Base-by-base conservation (phyloP, 2,797 vertebrate genomes). In the Balearica regulorum region DNA sequence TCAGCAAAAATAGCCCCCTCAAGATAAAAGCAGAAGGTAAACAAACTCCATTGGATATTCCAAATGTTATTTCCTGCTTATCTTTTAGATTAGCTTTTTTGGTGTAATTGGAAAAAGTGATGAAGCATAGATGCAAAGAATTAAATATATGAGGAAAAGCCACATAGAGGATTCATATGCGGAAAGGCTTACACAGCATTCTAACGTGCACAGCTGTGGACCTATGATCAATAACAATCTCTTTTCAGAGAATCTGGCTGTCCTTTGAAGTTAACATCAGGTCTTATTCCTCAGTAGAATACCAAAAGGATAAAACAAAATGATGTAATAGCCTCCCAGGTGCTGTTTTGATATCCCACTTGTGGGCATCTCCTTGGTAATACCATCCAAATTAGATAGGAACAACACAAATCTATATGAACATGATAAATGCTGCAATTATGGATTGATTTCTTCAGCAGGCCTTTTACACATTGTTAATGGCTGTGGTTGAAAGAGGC, bases 211-310 rank as follows among this genome's bases (percentile, higher is more conserved):
- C 73, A 90, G 70, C 81, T 87, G 57, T 89, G 90, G n/a, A 85
- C 48, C 43, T 89, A 33, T 96, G 94, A 97, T 97, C 97, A 95
- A 96, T 97, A 95, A 66, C 83, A 65, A 91, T 93, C 80, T 84
- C 73, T 96, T 97, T 96, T 97, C 93, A 96, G 90, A 97, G 83
- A 87, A 89, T 84, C 82, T 94, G 81, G 21, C 89, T 95, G 71
- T 92, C 82, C 87, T 97, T 97, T 97, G 93, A 97, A 94, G 95
- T 95, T 94, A 91, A 92, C 82, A 91, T 93, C 89, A 94, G 87
- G 87, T 90, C 83, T 95, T 87, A 84, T 89, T 95, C 57, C 87
- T 94, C 92, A 90, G 49, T 16, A 90, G 73, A 73, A 94, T 75
- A 90, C 53, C 75, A 60, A 75, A 65, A 66, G 43, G 62, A 66